Percentiles rank a stretch among this genome's conserved stretches.
Evolutionary conservation across 2,888 invertebrate genomes (phyloP).

Genomic region (Dinocampus coccinellae): DNA sequence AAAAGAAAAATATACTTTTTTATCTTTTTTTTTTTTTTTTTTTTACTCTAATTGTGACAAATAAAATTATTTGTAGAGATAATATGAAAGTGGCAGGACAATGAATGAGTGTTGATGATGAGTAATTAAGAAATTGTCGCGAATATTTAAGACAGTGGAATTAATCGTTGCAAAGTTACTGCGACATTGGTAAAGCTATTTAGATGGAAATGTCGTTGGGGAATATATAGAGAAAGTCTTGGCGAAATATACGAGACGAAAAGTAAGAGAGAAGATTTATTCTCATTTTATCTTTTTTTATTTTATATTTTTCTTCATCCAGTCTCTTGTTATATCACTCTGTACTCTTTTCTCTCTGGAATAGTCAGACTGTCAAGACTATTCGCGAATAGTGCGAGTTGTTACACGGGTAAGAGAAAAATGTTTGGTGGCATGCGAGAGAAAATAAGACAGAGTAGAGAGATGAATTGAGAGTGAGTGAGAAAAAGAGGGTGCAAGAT

Average conservation of each 20-base stretch:
- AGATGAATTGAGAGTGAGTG: slow-evolving; percentile 31
- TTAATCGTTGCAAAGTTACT: slow-evolving; percentile 22
- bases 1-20: no score
- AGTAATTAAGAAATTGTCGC: not conserved
- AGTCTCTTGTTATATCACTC: slow-evolving; percentile 20
- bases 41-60: not conserved
- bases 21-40: not conserved
- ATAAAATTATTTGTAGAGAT: not conserved
- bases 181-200: slow-evolving; percentile 27
- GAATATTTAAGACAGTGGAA: slow-evolving; percentile 3
- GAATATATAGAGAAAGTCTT: not conserved
- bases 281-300: slow-evolving; percentile 10
- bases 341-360: slow-evolving; percentile 22
- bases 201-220: slow-evolving; percentile 20
- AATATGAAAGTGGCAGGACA: not conserved
- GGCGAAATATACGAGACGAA: not conserved
- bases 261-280: slow-evolving; percentile 16
- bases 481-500: slow-evolving; percentile 36
- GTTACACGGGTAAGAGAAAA: slow-evolving; percentile 39
- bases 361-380: slow-evolving; percentile 35
- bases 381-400: slow-evolving; percentile 46
- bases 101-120: not conserved
- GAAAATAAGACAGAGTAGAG: slow-evolving; percentile 20
- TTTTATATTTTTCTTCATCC: slow-evolving; percentile 22
- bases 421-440: slow-evolving; percentile 25